These are phyloP conservation scores for Acrobeloides nanus DNA, from an alignment of 2,888 invertebrate genomes.

Conservation along the genomic window DNA sequence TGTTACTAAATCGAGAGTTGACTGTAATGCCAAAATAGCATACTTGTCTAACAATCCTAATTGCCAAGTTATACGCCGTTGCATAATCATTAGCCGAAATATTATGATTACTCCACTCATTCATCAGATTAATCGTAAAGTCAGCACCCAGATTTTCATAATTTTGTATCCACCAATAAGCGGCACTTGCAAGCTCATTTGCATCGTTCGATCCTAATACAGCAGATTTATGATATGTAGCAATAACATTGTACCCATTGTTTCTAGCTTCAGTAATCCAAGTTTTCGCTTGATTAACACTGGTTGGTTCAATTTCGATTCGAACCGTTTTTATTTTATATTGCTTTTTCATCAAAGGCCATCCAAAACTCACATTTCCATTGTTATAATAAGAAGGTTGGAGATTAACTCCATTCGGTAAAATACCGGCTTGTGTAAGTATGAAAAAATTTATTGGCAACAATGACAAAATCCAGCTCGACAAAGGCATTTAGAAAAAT, in stretches of 20 bases:
- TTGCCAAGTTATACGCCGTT: not conserved
- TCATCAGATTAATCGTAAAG: not conserved
- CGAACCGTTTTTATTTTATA: not conserved
- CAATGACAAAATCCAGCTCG: too few relatives aligned
- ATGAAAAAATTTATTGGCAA: too few relatives aligned
- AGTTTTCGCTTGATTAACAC: not conserved
- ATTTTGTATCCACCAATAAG: conserved; percentile 1
- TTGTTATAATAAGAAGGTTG: conserved; percentile 1
- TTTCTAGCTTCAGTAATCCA: not conserved
- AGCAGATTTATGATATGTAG: conserved; percentile 2
- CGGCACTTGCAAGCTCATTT: not conserved
- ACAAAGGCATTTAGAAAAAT: too few relatives aligned
- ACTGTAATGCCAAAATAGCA: too few relatives aligned
- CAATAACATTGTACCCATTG: not conserved
- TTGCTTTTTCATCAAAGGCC: not conserved
- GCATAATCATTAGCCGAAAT: not conserved
- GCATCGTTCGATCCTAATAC: conserved; percentile 1
- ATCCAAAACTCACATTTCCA: not conserved
- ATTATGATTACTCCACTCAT: conserved; percentile 2
- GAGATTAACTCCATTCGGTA: conserved; percentile 1
- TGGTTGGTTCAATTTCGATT: conserved; percentile 1
- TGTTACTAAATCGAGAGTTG: too few relatives aligned
- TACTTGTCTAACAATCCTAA: not conserved
- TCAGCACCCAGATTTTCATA: not conserved
- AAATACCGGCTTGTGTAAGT: too few relatives aligned